phyloP scores from a whole-genome alignment of 2,888 invertebrate species.

The Phaonia tiefii region DNA sequence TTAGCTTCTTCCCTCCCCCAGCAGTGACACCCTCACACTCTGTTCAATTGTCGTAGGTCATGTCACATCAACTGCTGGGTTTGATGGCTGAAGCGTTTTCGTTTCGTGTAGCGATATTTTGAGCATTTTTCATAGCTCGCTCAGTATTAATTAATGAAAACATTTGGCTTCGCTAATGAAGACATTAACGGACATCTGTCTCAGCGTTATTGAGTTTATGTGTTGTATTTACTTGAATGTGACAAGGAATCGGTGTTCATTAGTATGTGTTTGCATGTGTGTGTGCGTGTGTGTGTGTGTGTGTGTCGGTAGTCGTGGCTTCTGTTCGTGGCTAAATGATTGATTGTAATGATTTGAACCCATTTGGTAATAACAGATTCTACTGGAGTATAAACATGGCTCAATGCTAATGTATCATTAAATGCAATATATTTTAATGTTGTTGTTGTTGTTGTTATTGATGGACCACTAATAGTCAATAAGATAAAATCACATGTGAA shows the following conservation, averaged over 20 bases:
- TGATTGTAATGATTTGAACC: neutral
- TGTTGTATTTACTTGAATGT: constrained; percentile 15
- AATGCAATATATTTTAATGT: neutral
- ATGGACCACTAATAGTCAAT: too few species aligned
- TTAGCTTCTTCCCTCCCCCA: constrained; percentile 25
- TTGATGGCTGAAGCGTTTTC: neutral
- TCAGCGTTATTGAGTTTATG: constrained; percentile 42
- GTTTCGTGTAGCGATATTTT: neutral
- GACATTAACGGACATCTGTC: constrained; percentile 51
- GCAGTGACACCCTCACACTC: constrained; percentile 18
- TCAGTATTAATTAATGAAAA: neutral
- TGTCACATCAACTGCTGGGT: constrained; percentile 3
- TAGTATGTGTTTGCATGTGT: neutral
- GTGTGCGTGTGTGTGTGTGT: neutral
- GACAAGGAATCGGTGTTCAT: constrained; percentile 12
- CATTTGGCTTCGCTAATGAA: constrained; percentile 32
- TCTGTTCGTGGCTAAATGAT: too few species aligned
- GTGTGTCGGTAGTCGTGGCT: neutral
- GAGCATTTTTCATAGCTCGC: neutral
- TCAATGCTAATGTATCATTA: neutral
- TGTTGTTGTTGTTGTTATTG: too few species aligned
- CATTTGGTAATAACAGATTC: constrained; percentile 33
- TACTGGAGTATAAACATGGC: neutral
- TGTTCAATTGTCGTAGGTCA: constrained; percentile 57
- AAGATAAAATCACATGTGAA: too few species aligned